Base-by-base conservation (phyloP, 1,140 invertebrate species). In the Triops cancriformis region DNA sequence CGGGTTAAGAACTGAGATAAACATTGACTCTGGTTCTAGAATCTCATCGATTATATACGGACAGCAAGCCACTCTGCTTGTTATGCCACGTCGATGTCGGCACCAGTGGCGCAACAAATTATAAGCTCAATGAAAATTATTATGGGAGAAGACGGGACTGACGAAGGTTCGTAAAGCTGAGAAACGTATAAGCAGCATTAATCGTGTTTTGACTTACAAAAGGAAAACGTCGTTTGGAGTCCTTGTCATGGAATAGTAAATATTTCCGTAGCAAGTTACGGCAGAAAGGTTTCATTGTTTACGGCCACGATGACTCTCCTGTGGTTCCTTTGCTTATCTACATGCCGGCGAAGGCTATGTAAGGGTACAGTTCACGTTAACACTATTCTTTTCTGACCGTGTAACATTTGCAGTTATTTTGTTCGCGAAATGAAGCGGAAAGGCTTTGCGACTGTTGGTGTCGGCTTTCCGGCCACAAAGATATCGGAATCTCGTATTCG, bases 401-500 rank as follows among this genome's bases (percentile, higher is more conserved):
- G 31, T 77, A 37, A 28, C n/a, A 1, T 75, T 41, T 10, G n/a
- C 82, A 95, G 93, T n/a, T 89, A 89, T 77, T 94, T 96, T 82
- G 93, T 97, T 77, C 89, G 96, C 81, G 91, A 91, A 78, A 87
- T 98, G 82, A 90, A 92, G 75, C 89, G 89, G 78, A 86, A 91
- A 78, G 92, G 94, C 75, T 91, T 99, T 77, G 97, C 96, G 26
- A 91, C 91, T 12, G 97, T 99, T 5, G 96, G 97, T 77, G 98
- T 99, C 77, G 96, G 96, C 77, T 99, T 98, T 86, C 98, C 98
- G 75, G 98, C 98, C 41, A 99, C 97, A 18, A 93, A 95, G 72
- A 89, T 99, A 76, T 93, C 95, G 87, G 91, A 94, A 86, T 93
- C 94, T 27, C 89, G 97, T 83, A 96, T 96, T 79, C 86, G 98